Evolutionary conservation across 2,888 invertebrate genomes (phyloP).

Genomic region (Hyppa rectilinea): DNA sequence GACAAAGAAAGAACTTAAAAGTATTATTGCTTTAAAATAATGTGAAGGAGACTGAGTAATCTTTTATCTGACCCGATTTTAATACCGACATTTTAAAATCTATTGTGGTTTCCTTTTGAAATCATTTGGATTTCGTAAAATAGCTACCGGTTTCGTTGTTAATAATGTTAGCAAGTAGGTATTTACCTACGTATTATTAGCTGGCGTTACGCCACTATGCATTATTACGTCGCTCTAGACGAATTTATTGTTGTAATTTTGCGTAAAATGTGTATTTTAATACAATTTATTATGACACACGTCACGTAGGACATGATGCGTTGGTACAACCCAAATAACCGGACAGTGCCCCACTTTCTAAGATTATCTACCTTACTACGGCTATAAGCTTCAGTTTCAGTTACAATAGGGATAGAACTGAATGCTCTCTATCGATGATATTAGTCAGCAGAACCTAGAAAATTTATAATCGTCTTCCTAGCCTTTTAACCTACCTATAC

Average conservation of each 20-base stretch:
- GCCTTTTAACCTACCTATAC: too few species aligned
- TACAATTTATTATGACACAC: constrained; percentile 20
- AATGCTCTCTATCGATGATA: not conserved
- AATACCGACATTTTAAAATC: not conserved
- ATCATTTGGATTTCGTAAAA: not conserved
- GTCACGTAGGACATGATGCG: not conserved
- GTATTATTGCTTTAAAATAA: not conserved
- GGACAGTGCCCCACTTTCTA: not conserved
- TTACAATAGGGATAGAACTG: not conserved
- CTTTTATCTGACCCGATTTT: not conserved
- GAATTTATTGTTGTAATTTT: constrained; percentile 19
- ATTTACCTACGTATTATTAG: not conserved
- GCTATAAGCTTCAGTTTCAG: not conserved
- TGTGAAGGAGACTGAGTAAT: not conserved
- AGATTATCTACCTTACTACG: not conserved
- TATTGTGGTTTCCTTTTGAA: not conserved
- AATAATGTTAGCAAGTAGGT: not conserved
- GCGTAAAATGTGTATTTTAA: constrained; percentile 6
- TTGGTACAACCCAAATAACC: constrained; percentile 6
- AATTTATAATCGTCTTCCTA: too few species aligned
- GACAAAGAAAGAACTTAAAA: too few species aligned
- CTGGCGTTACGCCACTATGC: constrained; percentile 5
- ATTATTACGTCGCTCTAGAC: not conserved
- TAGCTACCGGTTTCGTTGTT: not conserved
- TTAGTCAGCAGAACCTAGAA: not conserved